phyloP scores from a whole-genome alignment of 1,140 invertebrate species.

The Cotesia typhae region DNA sequence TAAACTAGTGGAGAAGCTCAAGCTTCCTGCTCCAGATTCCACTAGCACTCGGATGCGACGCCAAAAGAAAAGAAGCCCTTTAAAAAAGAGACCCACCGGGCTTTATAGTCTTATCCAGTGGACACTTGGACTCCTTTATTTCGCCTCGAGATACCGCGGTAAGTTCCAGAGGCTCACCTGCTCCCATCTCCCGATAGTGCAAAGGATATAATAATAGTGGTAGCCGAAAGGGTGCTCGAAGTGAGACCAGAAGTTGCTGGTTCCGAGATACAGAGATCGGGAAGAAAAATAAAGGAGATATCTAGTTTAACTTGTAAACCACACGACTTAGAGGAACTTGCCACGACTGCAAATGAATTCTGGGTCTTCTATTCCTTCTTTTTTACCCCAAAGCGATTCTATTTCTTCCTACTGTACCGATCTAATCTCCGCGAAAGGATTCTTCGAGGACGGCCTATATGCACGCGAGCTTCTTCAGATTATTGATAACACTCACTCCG shows the following conservation, averaged over 20 bases:
- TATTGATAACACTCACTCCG: conserved; percentile 5
- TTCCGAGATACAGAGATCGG: background rate
- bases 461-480: conserved; percentile 12
- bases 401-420: background rate
- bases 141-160: background rate
- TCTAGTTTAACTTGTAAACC: conserved; percentile 7
- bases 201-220: background rate
- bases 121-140: conserved; percentile 7
- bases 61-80: no score
- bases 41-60: background rate
- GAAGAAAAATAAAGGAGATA: background rate
- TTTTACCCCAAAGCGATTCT: background rate
- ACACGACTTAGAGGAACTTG: conserved; percentile 10
- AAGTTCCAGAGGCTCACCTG: background rate
- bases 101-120: conserved; percentile 12
- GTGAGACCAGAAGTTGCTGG: background rate
- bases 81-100: background rate
- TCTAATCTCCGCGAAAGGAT: conserved; percentile 22
- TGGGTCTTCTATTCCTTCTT: background rate
- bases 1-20: background rate
- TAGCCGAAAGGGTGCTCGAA: no score
- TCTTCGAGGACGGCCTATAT: background rate
- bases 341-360: conserved; percentile 21
- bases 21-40: conserved; percentile 13
- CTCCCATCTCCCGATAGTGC: background rate